Conservation (phyloP, 2,113 vertebrate genomes). For the human region DNA sequence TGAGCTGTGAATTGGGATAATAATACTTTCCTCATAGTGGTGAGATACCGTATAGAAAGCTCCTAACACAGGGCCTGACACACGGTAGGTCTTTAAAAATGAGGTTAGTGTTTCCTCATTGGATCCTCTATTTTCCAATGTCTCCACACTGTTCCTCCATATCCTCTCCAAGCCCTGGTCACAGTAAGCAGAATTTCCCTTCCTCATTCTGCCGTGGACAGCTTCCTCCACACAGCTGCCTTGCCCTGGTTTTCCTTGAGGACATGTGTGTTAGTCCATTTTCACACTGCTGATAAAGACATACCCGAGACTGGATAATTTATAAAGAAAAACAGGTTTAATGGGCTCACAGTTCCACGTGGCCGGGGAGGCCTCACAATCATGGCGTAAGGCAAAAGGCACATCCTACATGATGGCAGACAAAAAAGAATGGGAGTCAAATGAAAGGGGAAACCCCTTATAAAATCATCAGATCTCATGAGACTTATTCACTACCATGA, state of each 20-base stretch:
- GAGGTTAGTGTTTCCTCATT: neutral
- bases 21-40: neutral
- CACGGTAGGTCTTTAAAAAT: neutral
- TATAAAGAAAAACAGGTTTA: too few relatives aligned
- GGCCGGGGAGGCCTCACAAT: too few relatives aligned
- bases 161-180: neutral
- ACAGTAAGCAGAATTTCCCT: neutral
- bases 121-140: neutral
- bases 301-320: too few relatives aligned
- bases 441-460: too few relatives aligned
- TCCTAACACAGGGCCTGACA: neutral
- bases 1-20: neutral
- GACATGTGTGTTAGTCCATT: neutral
- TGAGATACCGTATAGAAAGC: neutral
- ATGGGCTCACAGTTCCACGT: too few relatives aligned
- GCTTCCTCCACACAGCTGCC: neutral
- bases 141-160: neutral
- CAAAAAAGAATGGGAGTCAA: too few relatives aligned
- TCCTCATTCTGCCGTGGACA: neutral
- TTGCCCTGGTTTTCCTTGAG: neutral
- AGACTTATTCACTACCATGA: too few relatives aligned
- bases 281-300: too few relatives aligned
- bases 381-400: too few relatives aligned
- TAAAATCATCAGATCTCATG: too few relatives aligned
- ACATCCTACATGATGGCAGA: too few relatives aligned